Evolutionary conservation across 1,140 invertebrate species (phyloP).

Genomic region (Drosophila murphyi): DNA sequence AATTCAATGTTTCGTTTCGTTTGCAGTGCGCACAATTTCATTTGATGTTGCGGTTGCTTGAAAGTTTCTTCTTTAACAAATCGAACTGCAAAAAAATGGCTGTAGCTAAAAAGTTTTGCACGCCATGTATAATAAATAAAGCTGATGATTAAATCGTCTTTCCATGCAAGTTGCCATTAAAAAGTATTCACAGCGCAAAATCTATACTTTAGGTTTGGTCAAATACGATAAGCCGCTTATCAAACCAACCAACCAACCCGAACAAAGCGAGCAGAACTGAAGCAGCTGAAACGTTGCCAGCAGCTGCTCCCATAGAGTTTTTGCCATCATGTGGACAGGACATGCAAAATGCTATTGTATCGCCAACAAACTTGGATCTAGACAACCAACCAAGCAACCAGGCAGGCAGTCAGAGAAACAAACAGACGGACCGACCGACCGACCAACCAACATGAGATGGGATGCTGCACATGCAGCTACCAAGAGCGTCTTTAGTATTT

Average conservation of each 20-base stretch:
- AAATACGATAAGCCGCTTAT: slow-evolving; percentile 80
- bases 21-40: slow-evolving; percentile 63
- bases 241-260: slow-evolving; percentile 39
- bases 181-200: slow-evolving; percentile 79
- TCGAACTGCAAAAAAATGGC: slow-evolving; percentile 10
- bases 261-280: slow-evolving; percentile 48
- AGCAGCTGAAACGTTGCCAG: slow-evolving; percentile 48
- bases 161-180: slow-evolving; percentile 75
- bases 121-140: slow-evolving; percentile 80
- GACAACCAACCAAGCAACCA: slow-evolving; percentile 62
- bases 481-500: slow-evolving; percentile 33
- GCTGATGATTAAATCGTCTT: slow-evolving; percentile 79
- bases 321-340: slow-evolving; percentile 51
- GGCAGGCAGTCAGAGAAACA: slow-evolving; percentile 5
- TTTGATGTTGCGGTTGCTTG: slow-evolving; percentile 52
- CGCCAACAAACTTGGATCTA: slow-evolving; percentile 69
- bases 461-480: slow-evolving; percentile 13
- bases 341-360: slow-evolving; percentile 82
- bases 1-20: slow-evolving; percentile 59
- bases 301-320: slow-evolving; percentile 44
- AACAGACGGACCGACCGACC: slow-evolving; percentile 28
- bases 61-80: slow-evolving; percentile 35
- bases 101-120: slow-evolving; percentile 61
- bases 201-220: slow-evolving; percentile 77
- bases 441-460: slow-evolving; percentile 6